Evolutionary conservation across 2,797 vertebrate genomes (phyloP).

Genomic region (Trachops cirrhosus): DNA sequence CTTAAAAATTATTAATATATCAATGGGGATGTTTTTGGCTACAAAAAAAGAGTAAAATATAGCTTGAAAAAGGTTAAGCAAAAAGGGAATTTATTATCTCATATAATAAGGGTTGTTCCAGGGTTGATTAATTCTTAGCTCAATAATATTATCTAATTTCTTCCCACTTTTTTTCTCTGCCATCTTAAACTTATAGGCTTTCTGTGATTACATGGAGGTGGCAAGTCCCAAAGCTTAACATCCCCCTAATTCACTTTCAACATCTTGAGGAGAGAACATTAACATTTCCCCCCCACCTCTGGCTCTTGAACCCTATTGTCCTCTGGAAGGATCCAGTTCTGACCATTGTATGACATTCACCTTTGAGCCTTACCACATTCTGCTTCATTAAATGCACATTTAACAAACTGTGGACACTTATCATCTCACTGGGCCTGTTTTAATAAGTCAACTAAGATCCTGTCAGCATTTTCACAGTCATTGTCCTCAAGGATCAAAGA

Average conservation of each 20-base stretch:
- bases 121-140: not conserved
- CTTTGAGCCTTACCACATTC: not conserved
- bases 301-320: not conserved
- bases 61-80: not conserved
- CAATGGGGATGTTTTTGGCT: not conserved
- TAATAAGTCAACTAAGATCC: not conserved
- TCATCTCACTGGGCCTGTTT: not conserved
- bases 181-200: not conserved
- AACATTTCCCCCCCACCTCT: not conserved
- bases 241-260: not conserved
- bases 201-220: not conserved
- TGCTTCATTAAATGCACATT: not conserved
- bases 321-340: not conserved
- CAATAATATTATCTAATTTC: not conserved
- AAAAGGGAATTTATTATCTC: not conserved
- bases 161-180: not conserved
- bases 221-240: not conserved
- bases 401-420: not conserved
- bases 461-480: not conserved
- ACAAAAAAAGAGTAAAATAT: not conserved
- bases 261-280: not conserved
- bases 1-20: not conserved
- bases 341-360: not conserved
- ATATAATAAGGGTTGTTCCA: not conserved
- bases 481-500: conserved; percentile 16